Conservation (phyloP, 1,140 invertebrate species). For the Drosophila virilis region DNA sequence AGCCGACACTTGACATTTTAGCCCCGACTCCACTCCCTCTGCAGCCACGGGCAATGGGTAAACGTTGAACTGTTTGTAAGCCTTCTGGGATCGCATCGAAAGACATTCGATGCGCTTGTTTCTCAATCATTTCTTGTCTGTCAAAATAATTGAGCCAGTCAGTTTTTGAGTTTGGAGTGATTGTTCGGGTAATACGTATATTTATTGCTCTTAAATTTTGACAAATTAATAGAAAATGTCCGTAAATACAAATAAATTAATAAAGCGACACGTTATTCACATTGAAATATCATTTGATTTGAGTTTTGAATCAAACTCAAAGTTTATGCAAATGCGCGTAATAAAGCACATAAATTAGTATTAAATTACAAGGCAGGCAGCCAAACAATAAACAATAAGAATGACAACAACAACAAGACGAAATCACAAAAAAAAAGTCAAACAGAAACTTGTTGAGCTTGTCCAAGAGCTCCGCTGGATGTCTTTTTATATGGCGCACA, state of each 20-base stretch:
- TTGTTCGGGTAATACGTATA: constrained; percentile 56
- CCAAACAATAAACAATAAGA: constrained; percentile 39
- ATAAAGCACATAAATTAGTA: constrained; percentile 81
- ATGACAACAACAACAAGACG: background rate
- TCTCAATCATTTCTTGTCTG: constrained; percentile 44
- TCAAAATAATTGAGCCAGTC: constrained; percentile 69
- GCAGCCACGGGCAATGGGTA: constrained; percentile 1
- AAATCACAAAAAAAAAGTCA: constrained; percentile 3
- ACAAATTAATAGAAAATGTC: constrained; percentile 74
- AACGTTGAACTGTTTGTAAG: constrained; percentile 2
- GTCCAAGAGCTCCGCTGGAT: constrained; percentile 55
- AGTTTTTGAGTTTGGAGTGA: constrained; percentile 15
- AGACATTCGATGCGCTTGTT: constrained; percentile 71
- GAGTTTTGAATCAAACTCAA: constrained; percentile 51
- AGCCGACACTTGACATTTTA: constrained; percentile 41
- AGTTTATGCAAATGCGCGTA: constrained; percentile 73
- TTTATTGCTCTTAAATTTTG: constrained; percentile 69
- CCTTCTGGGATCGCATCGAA: constrained; percentile 44
- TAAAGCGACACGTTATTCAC: constrained; percentile 58
- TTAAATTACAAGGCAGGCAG: constrained; percentile 65
- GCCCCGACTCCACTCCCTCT: background rate
- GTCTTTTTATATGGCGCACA: constrained; percentile 51
- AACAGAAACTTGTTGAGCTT: constrained; percentile 66
- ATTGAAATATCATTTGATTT: constrained; percentile 54
- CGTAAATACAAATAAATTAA: constrained; percentile 27